Percentiles rank a stretch among this genome's conserved stretches.
Conservation (phyloP, 2,797 vertebrate genomes). For the Cephalopachus bancanus region DNA sequence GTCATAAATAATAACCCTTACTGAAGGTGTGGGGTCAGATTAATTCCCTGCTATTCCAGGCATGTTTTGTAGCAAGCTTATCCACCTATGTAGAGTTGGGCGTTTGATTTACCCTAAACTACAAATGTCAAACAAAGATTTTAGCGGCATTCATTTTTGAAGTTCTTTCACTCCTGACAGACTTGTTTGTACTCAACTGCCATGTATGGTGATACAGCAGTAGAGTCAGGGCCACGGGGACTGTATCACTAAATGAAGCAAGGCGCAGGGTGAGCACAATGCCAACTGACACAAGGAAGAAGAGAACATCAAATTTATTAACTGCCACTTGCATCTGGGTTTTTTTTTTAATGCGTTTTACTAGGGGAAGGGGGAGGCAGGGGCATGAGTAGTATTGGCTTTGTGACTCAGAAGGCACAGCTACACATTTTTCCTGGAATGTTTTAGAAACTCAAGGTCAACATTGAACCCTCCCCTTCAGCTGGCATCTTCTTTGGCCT, state of each 20-base stretch:
- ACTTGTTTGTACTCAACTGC: background rate
- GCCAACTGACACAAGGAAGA: no score
- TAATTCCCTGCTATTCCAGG: background rate
- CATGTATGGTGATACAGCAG: background rate
- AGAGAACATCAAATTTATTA: background rate
- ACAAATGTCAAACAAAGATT: conserved; percentile 8
- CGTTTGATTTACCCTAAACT: conserved; percentile 30
- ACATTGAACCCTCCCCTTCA: background rate
- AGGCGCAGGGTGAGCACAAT: background rate
- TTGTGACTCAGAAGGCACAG: background rate
- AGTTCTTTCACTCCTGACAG: background rate
- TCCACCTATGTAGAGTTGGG: background rate
- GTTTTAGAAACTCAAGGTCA: conserved; percentile 34
- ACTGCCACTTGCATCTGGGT: background rate
- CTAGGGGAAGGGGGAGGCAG: no score
- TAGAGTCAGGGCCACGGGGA: background rate
- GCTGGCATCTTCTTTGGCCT: background rate
- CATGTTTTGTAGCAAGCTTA: conserved; percentile 1
- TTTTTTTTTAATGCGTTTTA: background rate
- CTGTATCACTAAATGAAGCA: background rate
- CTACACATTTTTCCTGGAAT: background rate
- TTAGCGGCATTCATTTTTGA: conserved; percentile 28
- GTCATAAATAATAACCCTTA: background rate
- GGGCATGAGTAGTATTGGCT: background rate
- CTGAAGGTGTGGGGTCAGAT: conserved; percentile 38